Conservation (phyloP, 64 coral and sea anemone species). For the Pachyseris speciosa region DNA sequence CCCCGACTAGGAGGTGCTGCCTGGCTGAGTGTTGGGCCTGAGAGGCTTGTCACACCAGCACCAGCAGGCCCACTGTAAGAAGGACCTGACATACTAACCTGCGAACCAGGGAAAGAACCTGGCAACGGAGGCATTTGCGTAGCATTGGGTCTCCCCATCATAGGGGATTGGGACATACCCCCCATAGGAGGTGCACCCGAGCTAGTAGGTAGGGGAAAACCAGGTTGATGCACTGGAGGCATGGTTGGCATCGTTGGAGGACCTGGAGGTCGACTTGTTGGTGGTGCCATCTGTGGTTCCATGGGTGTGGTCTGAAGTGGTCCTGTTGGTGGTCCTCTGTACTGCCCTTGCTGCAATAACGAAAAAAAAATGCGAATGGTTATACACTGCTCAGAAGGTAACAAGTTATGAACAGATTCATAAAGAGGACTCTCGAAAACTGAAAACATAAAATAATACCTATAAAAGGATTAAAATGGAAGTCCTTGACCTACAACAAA, state of each 20-base stretch:
- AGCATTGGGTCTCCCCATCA: constrained; percentile 60
- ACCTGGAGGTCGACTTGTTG: constrained; percentile 42
- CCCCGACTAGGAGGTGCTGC: constrained; percentile 32
- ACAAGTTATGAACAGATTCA: no score
- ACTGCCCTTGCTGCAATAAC: constrained; percentile 15
- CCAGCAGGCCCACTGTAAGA: constrained; percentile 13
- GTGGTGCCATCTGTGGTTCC: constrained; percentile 11
- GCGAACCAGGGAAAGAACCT: constrained; percentile 52
- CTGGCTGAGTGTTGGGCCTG: constrained; percentile 61
- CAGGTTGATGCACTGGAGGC: constrained; percentile 50
- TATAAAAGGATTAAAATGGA: no score
- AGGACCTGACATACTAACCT: constrained; percentile 75
- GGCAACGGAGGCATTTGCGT: constrained; percentile 45
- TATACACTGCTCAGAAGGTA: no score
- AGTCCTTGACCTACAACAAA: no score
- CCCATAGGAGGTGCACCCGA: constrained; percentile 67
- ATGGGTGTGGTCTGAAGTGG: neutral
- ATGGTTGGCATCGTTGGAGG: constrained; percentile 51
- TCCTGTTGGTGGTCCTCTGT: constrained; percentile 29
- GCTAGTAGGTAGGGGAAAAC: constrained; percentile 45
- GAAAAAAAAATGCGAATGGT: no score
- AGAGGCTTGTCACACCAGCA: constrained; percentile 44
- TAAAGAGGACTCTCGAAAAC: no score
- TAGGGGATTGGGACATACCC: constrained; percentile 59
- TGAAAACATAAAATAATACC: no score